Conservation (phyloP, 53 echinoderm and acorn worm genomes). For the Henricia sp. region DNA sequence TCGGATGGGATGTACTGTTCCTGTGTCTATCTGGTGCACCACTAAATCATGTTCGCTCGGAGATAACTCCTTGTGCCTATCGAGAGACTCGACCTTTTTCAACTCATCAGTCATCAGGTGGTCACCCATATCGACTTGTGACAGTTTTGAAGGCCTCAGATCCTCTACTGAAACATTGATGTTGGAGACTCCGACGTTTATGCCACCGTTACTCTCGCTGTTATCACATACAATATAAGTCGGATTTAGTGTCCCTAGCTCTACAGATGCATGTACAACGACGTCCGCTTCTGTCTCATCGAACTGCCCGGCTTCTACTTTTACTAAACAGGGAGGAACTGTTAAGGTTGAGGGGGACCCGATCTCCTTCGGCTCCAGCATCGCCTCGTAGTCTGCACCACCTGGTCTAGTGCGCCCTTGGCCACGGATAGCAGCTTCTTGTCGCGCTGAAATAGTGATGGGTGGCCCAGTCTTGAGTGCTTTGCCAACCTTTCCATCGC, state of each 20-base stretch:
- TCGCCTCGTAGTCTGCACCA: neutral
- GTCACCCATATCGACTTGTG: neutral
- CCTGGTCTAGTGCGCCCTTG: neutral
- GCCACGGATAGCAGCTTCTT: constrained; percentile 1
- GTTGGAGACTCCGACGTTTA: neutral
- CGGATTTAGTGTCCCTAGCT: neutral
- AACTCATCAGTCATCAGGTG: neutral
- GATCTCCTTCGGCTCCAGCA: neutral
- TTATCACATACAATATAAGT: neutral
- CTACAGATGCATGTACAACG: neutral
- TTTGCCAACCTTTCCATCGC: neutral
- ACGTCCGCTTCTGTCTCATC: constrained; percentile 23
- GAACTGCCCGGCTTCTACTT: constrained; percentile 25
- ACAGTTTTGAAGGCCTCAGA: neutral
- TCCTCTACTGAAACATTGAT: neutral
- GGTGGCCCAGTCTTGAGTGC: neutral
- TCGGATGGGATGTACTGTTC: constrained; percentile 14
- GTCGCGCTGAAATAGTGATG: constrained; percentile 29
- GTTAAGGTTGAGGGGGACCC: constrained; percentile 2
- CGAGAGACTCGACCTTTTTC: neutral
- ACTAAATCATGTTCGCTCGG: constrained; percentile 10
- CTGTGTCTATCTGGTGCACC: constrained; percentile 35
- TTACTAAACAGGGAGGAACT: constrained; percentile 10
- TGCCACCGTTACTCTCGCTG: neutral
- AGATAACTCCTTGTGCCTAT: neutral